Conservation (phyloP, 92 coral and sea anemone genomes). For the Siderastrea radians region DNA sequence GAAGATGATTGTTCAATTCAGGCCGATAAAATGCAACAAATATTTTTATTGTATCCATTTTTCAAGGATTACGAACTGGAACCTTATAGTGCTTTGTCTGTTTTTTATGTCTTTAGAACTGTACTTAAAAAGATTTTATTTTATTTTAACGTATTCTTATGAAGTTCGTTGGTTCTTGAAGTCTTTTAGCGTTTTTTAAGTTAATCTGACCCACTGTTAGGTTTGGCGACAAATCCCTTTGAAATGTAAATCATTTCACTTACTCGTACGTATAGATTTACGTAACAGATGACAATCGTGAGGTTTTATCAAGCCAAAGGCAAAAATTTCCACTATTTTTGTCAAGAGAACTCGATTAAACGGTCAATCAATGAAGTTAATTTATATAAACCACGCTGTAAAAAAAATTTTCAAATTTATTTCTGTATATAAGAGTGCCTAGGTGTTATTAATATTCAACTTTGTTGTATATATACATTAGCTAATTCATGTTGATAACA, state of each 20-base stretch:
- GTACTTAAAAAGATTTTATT: neutral
- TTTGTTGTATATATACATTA: conserved; percentile 23
- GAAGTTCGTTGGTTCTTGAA: neutral
- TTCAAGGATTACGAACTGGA: neutral
- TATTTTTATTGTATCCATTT: neutral
- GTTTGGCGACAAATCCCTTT: neutral
- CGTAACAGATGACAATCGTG: neutral
- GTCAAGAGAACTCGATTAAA: neutral
- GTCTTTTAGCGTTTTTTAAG: conserved; percentile 27
- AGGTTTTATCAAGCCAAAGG: neutral
- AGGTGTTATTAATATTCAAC: conserved; percentile 16
- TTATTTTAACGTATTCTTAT: conserved; percentile 1
- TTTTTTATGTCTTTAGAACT: neutral
- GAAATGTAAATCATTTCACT: conserved; percentile 3
- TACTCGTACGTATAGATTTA: neutral
- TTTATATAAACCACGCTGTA: conserved; percentile 6
- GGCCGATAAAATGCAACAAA: neutral
- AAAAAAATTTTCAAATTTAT: conserved; percentile 24
- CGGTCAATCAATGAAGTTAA: conserved; percentile 4
- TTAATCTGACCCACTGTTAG: conserved; percentile 12
- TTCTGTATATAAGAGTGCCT: conserved; percentile 29
- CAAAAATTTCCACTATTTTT: conserved; percentile 10
- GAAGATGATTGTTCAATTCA: conserved; percentile 71
- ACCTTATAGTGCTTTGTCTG: neutral
- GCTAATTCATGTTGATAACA: conserved; percentile 11